Conservation (phyloP, 2,888 invertebrate genomes). For the Microplitis deprimator region DNA sequence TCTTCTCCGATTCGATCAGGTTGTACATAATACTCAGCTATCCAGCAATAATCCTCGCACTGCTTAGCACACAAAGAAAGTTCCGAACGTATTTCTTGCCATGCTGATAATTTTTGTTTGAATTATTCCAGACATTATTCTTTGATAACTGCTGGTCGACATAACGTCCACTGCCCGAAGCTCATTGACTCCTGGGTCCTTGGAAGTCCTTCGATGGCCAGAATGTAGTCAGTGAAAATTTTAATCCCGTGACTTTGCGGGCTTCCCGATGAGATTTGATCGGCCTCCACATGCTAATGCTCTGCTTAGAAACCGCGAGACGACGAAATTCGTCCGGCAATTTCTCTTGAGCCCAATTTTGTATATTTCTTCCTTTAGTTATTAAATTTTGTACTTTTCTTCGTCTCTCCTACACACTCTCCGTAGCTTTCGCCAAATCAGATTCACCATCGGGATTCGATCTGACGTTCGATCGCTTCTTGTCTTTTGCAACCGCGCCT, state of each 20-base stretch:
- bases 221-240: too few species aligned
- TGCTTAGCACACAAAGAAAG: conserved; percentile 66
- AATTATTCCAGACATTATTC: background rate
- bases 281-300: too few species aligned
- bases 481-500: conserved; percentile 52
- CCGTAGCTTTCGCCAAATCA: conserved; percentile 56
- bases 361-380: background rate
- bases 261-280: too few species aligned
- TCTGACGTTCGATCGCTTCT: conserved; percentile 67
- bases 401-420: conserved; percentile 38
- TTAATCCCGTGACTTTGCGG: too few species aligned
- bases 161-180: too few species aligned
- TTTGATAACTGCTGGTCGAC: background rate
- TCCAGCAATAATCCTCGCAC: background rate
- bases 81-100: conserved; percentile 58
- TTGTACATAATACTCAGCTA: background rate
- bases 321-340: background rate
- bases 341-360: background rate
- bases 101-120: background rate
- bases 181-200: too few species aligned
- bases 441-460: conserved; percentile 62
- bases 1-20: background rate
- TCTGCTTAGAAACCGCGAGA: background rate
- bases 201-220: too few species aligned
- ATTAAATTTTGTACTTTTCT: background rate